Evolutionary conservation across 2,113 vertebrate genomes (phyloP).

Genomic region (Ictalurus punctatus): DNA sequence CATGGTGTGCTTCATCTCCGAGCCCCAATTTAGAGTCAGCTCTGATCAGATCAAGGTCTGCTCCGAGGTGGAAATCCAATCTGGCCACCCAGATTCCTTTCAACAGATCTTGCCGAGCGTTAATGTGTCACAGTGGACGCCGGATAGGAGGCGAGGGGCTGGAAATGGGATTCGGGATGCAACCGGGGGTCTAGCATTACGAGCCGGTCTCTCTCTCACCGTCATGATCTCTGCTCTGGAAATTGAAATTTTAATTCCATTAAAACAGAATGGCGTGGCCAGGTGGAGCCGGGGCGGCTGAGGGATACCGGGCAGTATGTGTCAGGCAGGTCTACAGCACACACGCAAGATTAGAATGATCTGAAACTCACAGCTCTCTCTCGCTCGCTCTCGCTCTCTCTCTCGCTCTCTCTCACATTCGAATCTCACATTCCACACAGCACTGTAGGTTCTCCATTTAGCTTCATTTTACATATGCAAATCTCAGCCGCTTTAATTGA

Average conservation of each 20-base stretch:
- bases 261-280: constrained; percentile 43
- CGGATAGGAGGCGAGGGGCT: constrained; percentile 26
- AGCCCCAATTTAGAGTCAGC: constrained; percentile 51
- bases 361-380: background rate
- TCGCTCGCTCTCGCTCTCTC: background rate
- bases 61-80: constrained; percentile 56
- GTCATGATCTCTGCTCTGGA: constrained; percentile 36
- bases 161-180: constrained; percentile 52
- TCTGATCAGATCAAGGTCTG: constrained; percentile 51
- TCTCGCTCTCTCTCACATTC: background rate
- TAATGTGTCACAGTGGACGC: constrained; percentile 53
- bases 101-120: constrained; percentile 45
- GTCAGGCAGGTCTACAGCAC: constrained; percentile 41
- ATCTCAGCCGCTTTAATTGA: background rate
- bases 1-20: constrained; percentile 32
- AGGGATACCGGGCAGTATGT: constrained; percentile 43
- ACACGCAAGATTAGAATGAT: constrained; percentile 43
- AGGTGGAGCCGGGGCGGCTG: constrained; percentile 43
- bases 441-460: background rate
- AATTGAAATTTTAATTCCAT: constrained; percentile 60
- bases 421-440: background rate
- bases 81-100: constrained; percentile 53
- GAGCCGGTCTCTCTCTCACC: background rate
- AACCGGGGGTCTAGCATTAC: constrained; percentile 14
- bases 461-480: constrained; percentile 18